These are phyloP conservation scores for Corythornis madagascariensis DNA, from an alignment of 2,113 vertebrate genomes.

Conservation along the genomic window DNA sequence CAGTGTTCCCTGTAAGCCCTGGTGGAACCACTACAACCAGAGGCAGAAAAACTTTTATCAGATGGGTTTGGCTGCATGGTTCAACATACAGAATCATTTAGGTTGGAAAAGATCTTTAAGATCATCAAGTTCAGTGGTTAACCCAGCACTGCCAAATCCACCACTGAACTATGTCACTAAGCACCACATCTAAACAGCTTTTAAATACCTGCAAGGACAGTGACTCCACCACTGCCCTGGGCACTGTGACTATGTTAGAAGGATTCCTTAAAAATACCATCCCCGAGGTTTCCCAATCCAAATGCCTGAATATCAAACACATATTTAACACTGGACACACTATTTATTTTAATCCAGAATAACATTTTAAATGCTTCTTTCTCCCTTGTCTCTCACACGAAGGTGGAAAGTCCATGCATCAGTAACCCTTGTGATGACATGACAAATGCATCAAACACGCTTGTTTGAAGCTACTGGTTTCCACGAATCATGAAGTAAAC, in stretches of 20 bases:
- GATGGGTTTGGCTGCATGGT: not conserved
- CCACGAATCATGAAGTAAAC: not conserved
- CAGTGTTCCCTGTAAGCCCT: not conserved
- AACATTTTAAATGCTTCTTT: not conserved
- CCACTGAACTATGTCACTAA: not conserved
- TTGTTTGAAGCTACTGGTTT: not conserved
- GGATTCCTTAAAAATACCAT: not conserved
- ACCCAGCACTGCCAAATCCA: not conserved
- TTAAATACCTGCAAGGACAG: not conserved
- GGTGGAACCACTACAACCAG: not conserved
- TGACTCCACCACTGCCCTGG: not conserved
- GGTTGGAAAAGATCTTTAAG: not conserved
- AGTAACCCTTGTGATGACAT: rapidly evolving
- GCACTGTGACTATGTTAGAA: not conserved
- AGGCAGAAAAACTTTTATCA: not conserved
- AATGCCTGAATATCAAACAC: not conserved
- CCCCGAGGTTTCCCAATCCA: not conserved
- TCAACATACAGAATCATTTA: not conserved
- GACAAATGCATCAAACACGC: not conserved
- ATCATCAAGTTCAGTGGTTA: not conserved
- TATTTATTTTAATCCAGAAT: not conserved
- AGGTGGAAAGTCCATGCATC: not conserved
- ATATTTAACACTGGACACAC: not conserved
- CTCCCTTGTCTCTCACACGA: rapidly evolving
- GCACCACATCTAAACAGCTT: not conserved